These are phyloP conservation scores for Creontiades dilutus DNA, from an alignment of 2,888 invertebrate species.

Conservation along the genomic window DNA sequence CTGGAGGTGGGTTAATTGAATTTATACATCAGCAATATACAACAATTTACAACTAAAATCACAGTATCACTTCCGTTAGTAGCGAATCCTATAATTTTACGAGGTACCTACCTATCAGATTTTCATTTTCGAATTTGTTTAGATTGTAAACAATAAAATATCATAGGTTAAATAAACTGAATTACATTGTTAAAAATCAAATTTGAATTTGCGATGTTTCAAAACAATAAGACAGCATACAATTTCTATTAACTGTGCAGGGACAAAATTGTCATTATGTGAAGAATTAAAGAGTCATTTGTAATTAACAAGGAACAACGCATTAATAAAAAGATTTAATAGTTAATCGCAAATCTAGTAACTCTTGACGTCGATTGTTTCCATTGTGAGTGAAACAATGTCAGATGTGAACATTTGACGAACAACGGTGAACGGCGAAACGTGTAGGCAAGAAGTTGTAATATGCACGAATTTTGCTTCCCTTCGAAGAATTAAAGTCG, in stretches of 20 bases:
- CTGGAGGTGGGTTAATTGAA: not conserved
- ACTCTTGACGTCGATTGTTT: constrained; percentile 11
- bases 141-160: not conserved
- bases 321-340: not conserved
- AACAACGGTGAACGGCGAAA: not conserved
- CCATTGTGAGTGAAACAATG: not conserved
- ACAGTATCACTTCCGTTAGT: constrained; percentile 53
- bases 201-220: not conserved
- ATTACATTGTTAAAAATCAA: not conserved
- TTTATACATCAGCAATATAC: not conserved
- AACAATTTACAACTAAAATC: constrained; percentile 53
- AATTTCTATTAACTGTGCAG: not conserved
- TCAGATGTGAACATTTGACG: not conserved
- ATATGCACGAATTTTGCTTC: not conserved
- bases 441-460: not conserved
- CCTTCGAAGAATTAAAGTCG: not conserved
- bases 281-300: not conserved
- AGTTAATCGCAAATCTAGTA: constrained; percentile 43
- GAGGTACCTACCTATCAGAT: not conserved
- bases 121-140: not conserved
- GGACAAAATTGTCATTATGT: not conserved
- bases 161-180: not conserved
- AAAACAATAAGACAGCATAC: not conserved
- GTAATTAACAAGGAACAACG: not conserved
- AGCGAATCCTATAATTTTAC: constrained; percentile 38